These are phyloP conservation scores for Benitochromis conjunctus DNA, from an alignment of 2,113 vertebrate species.

Conservation along the genomic window DNA sequence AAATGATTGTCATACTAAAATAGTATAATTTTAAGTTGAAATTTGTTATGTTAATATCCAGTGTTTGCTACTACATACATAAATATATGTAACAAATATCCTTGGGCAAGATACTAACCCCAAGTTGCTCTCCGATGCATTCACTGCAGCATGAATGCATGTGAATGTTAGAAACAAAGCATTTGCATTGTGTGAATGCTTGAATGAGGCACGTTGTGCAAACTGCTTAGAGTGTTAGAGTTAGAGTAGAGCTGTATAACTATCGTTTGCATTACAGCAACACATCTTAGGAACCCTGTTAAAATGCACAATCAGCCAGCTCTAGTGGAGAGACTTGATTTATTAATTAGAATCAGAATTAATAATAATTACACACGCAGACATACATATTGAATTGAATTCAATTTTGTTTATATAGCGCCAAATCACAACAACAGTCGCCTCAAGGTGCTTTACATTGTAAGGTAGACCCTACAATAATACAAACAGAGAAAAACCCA, in stretches of 20 bases:
- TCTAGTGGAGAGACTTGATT: no score
- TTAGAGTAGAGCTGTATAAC: neutral
- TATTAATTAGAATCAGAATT: no score
- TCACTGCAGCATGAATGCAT: neutral
- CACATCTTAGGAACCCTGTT: no score
- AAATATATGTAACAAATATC: neutral
- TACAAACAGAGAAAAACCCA: no score
- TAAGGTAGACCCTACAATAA: no score
- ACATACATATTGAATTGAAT: no score
- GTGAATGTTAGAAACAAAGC: neutral
- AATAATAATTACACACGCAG: no score
- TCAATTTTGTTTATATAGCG: no score
- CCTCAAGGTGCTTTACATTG: no score
- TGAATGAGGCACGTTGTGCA: neutral
- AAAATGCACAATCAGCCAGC: no score
- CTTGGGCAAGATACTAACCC: accelerated
- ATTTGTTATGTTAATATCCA: neutral
- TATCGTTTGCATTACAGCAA: neutral
- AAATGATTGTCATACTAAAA: neutral
- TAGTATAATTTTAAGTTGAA: accelerated
- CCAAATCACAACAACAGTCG: no score
- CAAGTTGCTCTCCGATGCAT: neutral
- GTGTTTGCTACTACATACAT: neutral
- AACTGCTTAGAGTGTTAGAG: neutral
- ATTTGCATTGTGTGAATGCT: neutral